Base-by-base conservation (phyloP, 2,113 vertebrate genomes). In the Myiopsitta monachus region DNA sequence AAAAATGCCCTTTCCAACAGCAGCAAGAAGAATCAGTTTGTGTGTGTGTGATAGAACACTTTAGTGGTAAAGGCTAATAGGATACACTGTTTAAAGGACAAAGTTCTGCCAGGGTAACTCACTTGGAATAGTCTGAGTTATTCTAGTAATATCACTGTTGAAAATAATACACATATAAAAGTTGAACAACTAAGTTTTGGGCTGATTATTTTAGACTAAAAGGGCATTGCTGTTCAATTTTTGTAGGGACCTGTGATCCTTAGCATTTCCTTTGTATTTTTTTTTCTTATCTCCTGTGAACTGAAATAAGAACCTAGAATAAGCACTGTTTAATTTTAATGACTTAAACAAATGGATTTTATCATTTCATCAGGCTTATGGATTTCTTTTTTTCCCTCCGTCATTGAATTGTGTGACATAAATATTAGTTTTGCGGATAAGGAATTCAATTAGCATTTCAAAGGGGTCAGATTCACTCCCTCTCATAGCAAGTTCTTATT, bases 371-470 rank as follows among this genome's bases (percentile, higher is more conserved):
- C 74, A 62, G 59, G 54, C 14, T 73, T 93, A 90, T 85, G 55
- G 94, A 92, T 93, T 91, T n/a, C n/a, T n/a, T 64, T 92, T 90
- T 62, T 82, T 59, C 47, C 23, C 49, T 84, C 66, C 43, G 26
- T 87, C 31, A 41, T 74, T 92, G 77, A 92, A 69, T 70, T 84
- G 27, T 73, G 80, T 59, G 92, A 85, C 69, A 76, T 52, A 96
- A 97, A 96, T 94, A 95, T 92, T 95, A 76, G 78, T 79, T 94
- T 94, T 92, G 36, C 33, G 91, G 92, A 95, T 92, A 95, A 95
- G 87, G 51, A 94, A 86, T 94, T 97, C 91, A 96, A 86, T 97
- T 96, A 97, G 30, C 78, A 95, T 96, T 96, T 97, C 87, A 92
- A 92, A 97, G 68, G 73, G 86, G 75, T 92, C 84, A 95, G 44